Evolutionary conservation across 2,113 vertebrate species (phyloP).

Genomic region (Elgaria multicarinata): DNA sequence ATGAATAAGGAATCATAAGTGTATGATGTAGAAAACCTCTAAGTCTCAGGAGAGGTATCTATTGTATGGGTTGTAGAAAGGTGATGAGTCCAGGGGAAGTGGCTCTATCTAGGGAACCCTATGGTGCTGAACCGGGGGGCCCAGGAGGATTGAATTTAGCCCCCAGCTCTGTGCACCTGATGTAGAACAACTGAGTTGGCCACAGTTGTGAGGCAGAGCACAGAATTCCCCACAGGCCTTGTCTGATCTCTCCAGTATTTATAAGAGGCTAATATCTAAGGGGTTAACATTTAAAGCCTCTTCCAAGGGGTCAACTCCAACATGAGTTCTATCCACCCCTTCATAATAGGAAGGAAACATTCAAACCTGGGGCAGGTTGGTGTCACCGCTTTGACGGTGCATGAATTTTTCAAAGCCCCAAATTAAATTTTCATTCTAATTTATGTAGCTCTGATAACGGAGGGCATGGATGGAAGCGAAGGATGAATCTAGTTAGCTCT

Average conservation of each 20-base stretch:
- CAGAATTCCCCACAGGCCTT: no score
- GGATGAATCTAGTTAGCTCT: slow-evolving; percentile 10
- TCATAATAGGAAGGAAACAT: not conserved
- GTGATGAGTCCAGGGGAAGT: no score
- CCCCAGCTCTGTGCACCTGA: not conserved
- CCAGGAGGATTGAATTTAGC: not conserved
- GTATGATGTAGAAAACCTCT: no score
- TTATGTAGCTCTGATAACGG: not conserved
- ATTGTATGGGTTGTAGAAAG: no score
- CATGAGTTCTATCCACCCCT: not conserved
- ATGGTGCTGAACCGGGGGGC: not conserved
- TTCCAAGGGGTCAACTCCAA: not conserved
- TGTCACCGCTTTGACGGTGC: not conserved
- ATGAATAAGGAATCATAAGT: no score
- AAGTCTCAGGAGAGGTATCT: no score
- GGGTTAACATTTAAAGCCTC: not conserved
- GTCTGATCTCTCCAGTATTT: not conserved
- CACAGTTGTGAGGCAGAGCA: no score
- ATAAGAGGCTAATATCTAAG: not conserved
- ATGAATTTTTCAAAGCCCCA: slow-evolving; percentile 22
- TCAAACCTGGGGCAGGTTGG: not conserved
- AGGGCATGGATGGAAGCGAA: not conserved
- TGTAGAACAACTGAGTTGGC: not conserved
- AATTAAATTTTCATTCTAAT: slow-evolving; percentile 43
- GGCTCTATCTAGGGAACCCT: no score